Percentiles rank a stretch among this genome's conserved stretches.
phyloP scores from a whole-genome alignment of 2,113 vertebrate species.

The Grammomys surdaster region DNA sequence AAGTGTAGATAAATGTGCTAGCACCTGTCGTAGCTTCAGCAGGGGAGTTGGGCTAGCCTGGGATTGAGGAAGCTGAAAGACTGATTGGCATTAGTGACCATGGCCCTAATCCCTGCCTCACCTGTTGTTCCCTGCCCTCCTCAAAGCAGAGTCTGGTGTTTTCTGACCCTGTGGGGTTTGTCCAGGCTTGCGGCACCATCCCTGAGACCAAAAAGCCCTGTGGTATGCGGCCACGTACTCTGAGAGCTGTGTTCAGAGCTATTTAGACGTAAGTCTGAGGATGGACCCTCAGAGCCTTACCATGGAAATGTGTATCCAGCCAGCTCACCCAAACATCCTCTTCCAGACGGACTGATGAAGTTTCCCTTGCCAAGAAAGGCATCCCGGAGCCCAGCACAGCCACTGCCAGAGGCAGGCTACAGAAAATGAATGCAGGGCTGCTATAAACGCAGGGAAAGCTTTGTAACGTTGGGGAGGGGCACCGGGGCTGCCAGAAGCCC shows the following conservation, averaged over 20 bases:
- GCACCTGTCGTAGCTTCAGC: background rate
- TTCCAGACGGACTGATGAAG: background rate
- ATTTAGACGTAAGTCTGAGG: background rate
- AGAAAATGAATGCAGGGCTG: accelerated
- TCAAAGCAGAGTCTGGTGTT: background rate
- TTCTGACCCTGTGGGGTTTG: background rate
- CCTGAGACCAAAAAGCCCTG: background rate
- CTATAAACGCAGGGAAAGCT: background rate
- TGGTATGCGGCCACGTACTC: accelerated
- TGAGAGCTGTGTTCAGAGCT: background rate
- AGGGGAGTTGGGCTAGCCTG: background rate
- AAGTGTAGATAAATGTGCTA: too few relatives aligned
- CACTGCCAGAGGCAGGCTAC: background rate
- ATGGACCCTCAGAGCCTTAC: background rate
- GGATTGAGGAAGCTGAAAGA: too few relatives aligned
- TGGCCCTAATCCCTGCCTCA: background rate
- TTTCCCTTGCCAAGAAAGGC: background rate
- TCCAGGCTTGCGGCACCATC: background rate
- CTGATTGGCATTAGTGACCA: background rate
- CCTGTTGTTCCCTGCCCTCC: background rate
- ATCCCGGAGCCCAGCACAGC: background rate
- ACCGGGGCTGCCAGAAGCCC: background rate
- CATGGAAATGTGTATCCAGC: background rate
- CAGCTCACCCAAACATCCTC: background rate
- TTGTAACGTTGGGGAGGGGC: background rate